Evolutionary conservation across 2,888 invertebrate genomes (phyloP).

Genomic region (Nemotelus nigrinus): DNA sequence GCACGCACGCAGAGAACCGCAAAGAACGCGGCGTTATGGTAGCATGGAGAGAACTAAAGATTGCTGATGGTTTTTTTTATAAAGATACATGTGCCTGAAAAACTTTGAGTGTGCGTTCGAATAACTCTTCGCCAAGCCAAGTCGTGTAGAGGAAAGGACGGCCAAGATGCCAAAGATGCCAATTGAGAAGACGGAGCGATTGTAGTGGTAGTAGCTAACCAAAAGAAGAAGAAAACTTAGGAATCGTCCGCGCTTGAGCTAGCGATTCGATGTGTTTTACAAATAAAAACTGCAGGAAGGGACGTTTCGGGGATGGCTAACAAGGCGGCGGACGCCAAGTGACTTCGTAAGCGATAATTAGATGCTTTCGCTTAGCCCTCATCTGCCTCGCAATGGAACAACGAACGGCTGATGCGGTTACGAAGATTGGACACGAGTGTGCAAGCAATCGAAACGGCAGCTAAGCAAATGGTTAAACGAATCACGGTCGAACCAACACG

Average conservation of each 20-base stretch:
- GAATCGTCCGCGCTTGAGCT: too few relatives aligned
- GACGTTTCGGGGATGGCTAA: too few relatives aligned
- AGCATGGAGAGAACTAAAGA: slow-evolving; percentile 19
- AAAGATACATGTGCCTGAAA: background rate
- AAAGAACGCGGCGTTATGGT: slow-evolving; percentile 4
- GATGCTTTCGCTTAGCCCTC: too few relatives aligned
- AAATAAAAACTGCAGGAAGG: too few relatives aligned
- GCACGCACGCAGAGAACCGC: background rate
- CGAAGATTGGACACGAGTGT: background rate
- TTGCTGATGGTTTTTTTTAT: background rate
- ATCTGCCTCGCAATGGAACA: background rate
- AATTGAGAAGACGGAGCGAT: background rate
- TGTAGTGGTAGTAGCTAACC: too few relatives aligned
- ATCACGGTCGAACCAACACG: background rate
- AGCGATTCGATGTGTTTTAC: too few relatives aligned
- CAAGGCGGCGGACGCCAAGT: too few relatives aligned
- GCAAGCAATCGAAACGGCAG: background rate
- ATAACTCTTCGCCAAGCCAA: background rate
- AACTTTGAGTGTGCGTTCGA: background rate
- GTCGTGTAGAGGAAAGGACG: background rate
- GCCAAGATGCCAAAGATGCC: background rate
- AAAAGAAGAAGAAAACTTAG: too few relatives aligned
- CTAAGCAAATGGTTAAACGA: background rate
- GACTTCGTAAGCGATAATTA: too few relatives aligned
- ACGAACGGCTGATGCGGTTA: background rate